Conservation (phyloP, 2,113 vertebrate species). For the Gymnarchus niloticus region DNA sequence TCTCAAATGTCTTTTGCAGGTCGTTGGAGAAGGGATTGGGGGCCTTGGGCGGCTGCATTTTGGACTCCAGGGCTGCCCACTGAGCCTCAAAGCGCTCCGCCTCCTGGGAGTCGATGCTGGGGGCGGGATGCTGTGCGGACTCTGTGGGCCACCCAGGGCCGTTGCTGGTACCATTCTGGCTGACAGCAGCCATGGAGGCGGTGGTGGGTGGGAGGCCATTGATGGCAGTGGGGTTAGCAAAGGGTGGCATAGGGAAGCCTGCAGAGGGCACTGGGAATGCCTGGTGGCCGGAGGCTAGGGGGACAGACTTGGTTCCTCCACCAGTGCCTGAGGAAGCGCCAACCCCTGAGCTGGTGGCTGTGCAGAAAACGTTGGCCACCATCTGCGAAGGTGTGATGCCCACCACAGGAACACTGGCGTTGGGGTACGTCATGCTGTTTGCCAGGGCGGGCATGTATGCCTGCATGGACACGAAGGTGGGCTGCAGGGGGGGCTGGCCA, state of each 20-base stretch:
- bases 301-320: constrained; percentile 58
- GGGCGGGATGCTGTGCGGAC: constrained; percentile 53
- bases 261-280: constrained; percentile 40
- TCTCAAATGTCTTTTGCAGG: constrained; percentile 85
- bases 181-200: constrained; percentile 26
- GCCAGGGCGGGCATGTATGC: constrained; percentile 68
- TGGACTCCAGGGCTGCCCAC: constrained; percentile 82
- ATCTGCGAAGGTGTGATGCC: constrained; percentile 90
- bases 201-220: constrained; percentile 56
- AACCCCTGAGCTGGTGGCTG: constrained; percentile 59
- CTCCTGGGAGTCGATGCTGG: constrained; percentile 53
- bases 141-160: constrained; percentile 70
- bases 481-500: constrained; percentile 65
- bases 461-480: constrained; percentile 70
- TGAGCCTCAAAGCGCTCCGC: constrained; percentile 83
- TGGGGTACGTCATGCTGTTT: constrained; percentile 71
- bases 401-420: constrained; percentile 74
- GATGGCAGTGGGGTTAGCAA: constrained; percentile 44
- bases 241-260: constrained; percentile 48
- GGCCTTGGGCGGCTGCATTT: constrained; percentile 60
- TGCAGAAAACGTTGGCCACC: constrained; percentile 88
- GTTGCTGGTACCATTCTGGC: constrained; percentile 55
- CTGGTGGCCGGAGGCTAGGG: constrained; percentile 41
- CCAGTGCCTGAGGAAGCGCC: constrained; percentile 43
- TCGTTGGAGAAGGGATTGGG: constrained; percentile 81